Percentiles rank a stretch among this genome's conserved stretches.
phyloP scores from a whole-genome alignment of 2,888 invertebrate genomes.

The Hydrotaea cyrtoneurina region DNA sequence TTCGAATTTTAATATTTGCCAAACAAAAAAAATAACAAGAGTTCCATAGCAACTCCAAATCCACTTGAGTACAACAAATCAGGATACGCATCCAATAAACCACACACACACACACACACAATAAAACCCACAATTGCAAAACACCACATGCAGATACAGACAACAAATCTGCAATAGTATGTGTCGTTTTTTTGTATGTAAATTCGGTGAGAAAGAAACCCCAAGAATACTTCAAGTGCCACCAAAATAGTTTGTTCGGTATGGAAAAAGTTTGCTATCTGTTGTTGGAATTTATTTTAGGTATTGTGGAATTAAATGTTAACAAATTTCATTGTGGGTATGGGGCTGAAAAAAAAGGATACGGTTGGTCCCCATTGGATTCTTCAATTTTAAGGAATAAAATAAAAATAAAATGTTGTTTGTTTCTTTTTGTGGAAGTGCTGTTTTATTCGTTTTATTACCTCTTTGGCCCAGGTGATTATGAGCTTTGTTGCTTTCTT shows the following conservation, averaged over 20 bases:
- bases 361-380: conserved; percentile 3
- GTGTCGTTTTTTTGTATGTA: neutral
- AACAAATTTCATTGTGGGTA: neutral
- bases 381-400: conserved; percentile 14
- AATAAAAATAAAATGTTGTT: conserved; percentile 14
- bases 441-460: conserved; percentile 25
- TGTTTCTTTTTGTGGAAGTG: conserved; percentile 13
- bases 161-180: neutral
- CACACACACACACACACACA: conserved; percentile 27
- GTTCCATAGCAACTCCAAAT: conserved; percentile 12
- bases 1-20: conserved; percentile 30
- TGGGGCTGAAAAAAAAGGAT: neutral
- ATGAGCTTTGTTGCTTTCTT: conserved; percentile 11
- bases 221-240: neutral
- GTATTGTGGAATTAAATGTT: neutral
- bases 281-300: neutral
- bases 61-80: conserved; percentile 36
- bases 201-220: neutral
- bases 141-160: neutral
- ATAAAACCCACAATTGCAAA: neutral
- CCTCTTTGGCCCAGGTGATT: neutral
- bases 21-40: neutral
- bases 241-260: neutral
- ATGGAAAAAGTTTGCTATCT: neutral
- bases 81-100: neutral